A percentile compares a stretch with the other conserved stretches of the same genome.
Evolutionary conservation across 2,888 invertebrate species (phyloP).

Genomic region (Campoletis raptor): DNA sequence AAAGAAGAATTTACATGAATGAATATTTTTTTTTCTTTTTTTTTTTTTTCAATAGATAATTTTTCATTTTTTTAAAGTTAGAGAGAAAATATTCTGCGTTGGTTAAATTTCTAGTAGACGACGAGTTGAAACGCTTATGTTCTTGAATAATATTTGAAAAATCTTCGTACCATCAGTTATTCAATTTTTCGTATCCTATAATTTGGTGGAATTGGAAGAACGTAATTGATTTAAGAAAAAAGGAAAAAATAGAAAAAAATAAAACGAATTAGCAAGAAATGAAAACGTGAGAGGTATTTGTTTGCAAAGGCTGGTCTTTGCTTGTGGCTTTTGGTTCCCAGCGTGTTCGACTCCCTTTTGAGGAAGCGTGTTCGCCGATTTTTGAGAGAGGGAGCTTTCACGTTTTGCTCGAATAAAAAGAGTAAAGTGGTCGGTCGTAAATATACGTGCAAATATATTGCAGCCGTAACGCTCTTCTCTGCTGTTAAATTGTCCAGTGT

Average conservation of each 20-base stretch:
- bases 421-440: constrained; percentile 80
- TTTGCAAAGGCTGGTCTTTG: constrained; percentile 44
- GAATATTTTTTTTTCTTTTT: neutral
- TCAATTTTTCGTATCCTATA: constrained; percentile 22
- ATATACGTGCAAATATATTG: constrained; percentile 83
- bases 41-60: neutral
- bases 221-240: constrained; percentile 43
- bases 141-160: neutral
- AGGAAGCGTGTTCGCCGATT: neutral
- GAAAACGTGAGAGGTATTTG: constrained; percentile 6
- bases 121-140: neutral
- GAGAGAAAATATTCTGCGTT: neutral
- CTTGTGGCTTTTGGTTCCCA: constrained; percentile 17
- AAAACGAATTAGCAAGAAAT: too few species aligned
- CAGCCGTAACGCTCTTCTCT: constrained; percentile 77
- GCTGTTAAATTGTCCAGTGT: constrained; percentile 79
- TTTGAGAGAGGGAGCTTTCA: constrained; percentile 45
- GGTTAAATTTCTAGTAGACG: neutral
- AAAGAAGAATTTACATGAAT: neutral
- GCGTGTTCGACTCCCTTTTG: constrained; percentile 8
- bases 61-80: neutral
- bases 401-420: constrained; percentile 65
- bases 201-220: constrained; percentile 58
- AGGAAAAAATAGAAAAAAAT: constrained; percentile 9
- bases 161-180: neutral